These are phyloP conservation scores for Ammospiza maritima DNA, from an alignment of 2,797 vertebrate species.

Conservation along the genomic window DNA sequence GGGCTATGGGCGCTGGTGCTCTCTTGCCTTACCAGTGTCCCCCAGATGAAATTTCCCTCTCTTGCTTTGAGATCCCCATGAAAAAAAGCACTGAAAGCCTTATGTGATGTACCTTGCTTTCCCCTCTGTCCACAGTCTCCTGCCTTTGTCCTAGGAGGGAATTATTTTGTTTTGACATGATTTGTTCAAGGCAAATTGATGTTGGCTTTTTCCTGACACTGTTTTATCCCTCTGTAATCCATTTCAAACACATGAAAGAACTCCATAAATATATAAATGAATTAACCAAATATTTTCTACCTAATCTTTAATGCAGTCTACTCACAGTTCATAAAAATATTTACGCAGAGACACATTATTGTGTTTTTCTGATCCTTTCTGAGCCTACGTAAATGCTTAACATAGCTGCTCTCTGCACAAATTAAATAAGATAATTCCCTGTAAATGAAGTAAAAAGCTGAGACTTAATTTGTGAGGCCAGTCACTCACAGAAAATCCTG, in stretches of 20 bases:
- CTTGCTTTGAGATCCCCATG: background rate
- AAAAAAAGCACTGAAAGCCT: background rate
- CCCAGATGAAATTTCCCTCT: background rate
- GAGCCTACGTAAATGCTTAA: background rate
- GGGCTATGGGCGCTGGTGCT: background rate
- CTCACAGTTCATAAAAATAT: constrained; percentile 45
- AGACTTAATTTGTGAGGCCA: constrained; percentile 46
- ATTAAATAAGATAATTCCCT: constrained; percentile 41
- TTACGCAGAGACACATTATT: background rate
- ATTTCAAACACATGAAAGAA: constrained; percentile 45
- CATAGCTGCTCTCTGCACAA: constrained; percentile 14
- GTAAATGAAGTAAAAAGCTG: constrained; percentile 44
- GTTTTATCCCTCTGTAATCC: constrained; percentile 3
- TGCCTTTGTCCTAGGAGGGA: background rate
- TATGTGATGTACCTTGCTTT: background rate
- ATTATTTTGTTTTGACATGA: constrained; percentile 2
- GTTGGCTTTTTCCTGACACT: constrained; percentile 2
- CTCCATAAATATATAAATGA: constrained; percentile 50
- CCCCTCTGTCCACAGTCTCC: background rate
- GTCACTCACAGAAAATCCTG: constrained; percentile 45
- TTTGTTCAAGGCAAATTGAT: constrained; percentile 24
- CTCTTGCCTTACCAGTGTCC: background rate
- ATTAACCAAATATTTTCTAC: constrained; percentile 21
- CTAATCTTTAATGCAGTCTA: constrained; percentile 38
- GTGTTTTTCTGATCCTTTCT: constrained; percentile 24